phyloP scores from a whole-genome alignment of 2,113 vertebrate genomes.

The Leptobrachium ailaonicum region DNA sequence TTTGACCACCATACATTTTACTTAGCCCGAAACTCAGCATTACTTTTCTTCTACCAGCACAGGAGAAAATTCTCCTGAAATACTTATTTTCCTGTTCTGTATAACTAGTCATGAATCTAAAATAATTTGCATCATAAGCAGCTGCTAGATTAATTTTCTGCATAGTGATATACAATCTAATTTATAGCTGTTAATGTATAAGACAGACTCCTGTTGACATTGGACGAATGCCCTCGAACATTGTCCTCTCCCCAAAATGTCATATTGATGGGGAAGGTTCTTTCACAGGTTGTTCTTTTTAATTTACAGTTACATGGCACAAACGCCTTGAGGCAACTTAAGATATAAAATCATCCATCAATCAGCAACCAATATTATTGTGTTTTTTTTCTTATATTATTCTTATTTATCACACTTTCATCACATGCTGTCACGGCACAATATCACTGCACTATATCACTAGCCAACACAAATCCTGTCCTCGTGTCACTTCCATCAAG shows the following conservation, averaged over 20 bases:
- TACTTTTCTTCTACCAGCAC: too few relatives aligned
- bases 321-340: conserved; percentile 29
- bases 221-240: not conserved
- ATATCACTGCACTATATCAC: conserved; percentile 29
- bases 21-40: too few relatives aligned
- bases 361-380: conserved; percentile 32
- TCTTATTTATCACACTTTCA: conserved; percentile 47
- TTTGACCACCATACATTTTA: too few relatives aligned
- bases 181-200: not conserved
- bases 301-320: conserved; percentile 31
- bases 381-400: conserved; percentile 33
- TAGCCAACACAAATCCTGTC: conserved; percentile 31
- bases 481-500: conserved; percentile 29
- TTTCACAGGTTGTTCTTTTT: conserved; percentile 21
- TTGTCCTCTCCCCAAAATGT: not conserved
- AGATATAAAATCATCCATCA: conserved; percentile 32
- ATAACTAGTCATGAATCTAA: too few relatives aligned
- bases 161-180: too few relatives aligned
- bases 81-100: too few relatives aligned
- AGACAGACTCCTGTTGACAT: not conserved
- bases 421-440: conserved; percentile 35
- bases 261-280: conserved; percentile 8
- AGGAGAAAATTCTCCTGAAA: too few relatives aligned
- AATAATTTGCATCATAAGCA: too few relatives aligned
- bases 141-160: too few relatives aligned